Percentiles rank a stretch among this genome's conserved stretches.
Evolutionary conservation across 2,113 vertebrate genomes (phyloP).

Genomic region (Morphnarchus princeps): DNA sequence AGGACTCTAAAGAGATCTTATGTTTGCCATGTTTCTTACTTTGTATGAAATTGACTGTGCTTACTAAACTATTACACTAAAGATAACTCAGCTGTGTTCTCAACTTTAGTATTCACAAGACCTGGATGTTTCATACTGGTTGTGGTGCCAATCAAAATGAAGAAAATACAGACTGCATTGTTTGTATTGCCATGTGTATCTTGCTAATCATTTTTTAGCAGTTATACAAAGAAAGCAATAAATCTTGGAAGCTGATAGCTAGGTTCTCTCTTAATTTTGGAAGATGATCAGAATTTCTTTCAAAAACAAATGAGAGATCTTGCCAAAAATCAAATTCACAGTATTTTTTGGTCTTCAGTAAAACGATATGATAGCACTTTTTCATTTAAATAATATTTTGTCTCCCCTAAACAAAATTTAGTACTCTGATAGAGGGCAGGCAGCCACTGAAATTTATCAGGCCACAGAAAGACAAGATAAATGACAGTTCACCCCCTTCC

Average conservation of each 20-base stretch:
- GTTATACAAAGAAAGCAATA: background rate
- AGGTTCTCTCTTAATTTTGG: constrained; percentile 14
- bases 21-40: background rate
- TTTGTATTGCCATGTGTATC: background rate
- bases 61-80: background rate
- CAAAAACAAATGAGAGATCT: background rate
- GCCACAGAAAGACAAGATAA: background rate
- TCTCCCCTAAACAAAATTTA: background rate
- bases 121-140: background rate
- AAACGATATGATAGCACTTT: background rate
- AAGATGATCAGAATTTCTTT: background rate
- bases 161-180: constrained; percentile 3
- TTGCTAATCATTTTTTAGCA: constrained; percentile 6
- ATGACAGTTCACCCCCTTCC: background rate
- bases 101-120: background rate
- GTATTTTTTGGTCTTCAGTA: background rate
- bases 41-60: background rate
- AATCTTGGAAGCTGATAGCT: constrained; percentile 28
- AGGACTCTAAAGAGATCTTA: background rate
- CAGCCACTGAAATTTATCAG: background rate
- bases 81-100: background rate
- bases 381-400: background rate
- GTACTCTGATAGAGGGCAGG: background rate
- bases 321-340: background rate
- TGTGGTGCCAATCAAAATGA: background rate